These are phyloP conservation scores for Petromus typicus DNA, from an alignment of 2,113 vertebrate genomes.

Conservation along the genomic window DNA sequence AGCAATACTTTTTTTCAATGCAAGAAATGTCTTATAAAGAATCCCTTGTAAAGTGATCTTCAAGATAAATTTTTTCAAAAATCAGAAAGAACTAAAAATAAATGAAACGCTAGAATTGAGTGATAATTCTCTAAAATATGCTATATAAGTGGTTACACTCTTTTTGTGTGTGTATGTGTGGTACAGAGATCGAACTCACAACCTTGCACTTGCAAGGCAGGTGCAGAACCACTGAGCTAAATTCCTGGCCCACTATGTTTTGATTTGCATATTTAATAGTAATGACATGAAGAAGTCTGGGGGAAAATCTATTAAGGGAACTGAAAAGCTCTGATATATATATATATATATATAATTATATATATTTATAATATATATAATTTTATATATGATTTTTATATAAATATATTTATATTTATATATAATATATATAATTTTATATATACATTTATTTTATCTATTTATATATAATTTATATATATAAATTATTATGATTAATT, in stretches of 20 bases:
- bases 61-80: neutral
- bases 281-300: neutral
- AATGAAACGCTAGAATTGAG: neutral
- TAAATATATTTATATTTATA: no score
- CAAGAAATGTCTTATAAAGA: neutral
- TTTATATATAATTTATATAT: no score
- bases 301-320: neutral
- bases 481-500: neutral
- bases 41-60: neutral
- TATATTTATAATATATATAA: no score
- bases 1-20: neutral
- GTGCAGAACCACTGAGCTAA: no score
- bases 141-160: neutral
- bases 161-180: no score
- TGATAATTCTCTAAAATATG: neutral
- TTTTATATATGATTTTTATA: no score
- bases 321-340: neutral
- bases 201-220: no score
- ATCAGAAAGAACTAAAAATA: neutral
- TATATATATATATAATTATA: no score
- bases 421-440: no score
- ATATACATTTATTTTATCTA: no score
- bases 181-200: no score
- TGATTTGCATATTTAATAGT: neutral
- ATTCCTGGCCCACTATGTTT: neutral